Conservation (phyloP, 2,113 vertebrate species). For the Rhagologus leucostigma region DNA sequence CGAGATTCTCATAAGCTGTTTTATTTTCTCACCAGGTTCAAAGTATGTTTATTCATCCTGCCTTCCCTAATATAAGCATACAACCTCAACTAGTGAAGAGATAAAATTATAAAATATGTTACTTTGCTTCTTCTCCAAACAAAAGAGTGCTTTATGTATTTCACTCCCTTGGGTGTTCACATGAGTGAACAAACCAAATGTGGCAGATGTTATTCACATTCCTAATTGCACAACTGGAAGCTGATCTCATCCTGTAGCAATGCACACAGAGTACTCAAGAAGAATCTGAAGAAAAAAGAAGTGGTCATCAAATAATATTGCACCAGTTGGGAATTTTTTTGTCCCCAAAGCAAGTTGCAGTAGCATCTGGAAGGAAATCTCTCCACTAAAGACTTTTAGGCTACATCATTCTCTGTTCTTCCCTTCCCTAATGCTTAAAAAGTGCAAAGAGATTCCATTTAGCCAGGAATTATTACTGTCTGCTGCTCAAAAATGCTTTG, state of each 20-base stretch:
- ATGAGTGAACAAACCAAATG: conserved; percentile 43
- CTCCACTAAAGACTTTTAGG: neutral
- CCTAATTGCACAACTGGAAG: conserved; percentile 54
- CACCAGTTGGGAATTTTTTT: neutral
- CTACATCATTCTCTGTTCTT: neutral
- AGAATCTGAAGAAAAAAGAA: neutral
- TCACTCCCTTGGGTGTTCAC: neutral
- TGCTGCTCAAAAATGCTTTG: neutral
- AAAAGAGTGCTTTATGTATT: neutral
- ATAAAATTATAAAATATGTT: neutral
- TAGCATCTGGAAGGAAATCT: conserved; percentile 26
- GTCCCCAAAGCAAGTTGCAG: neutral
- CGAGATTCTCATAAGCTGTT: neutral
- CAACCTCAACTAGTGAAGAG: neutral
- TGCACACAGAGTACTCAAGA: neutral
- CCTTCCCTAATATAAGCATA: neutral
- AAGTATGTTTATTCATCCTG: neutral
- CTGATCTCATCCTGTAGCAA: conserved; percentile 39
- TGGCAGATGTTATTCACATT: conserved; percentile 58
- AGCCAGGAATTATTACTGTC: conserved; percentile 35
- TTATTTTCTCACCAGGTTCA: neutral
- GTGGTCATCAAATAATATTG: neutral
- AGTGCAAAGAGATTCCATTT: conserved; percentile 26
- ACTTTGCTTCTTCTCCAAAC: neutral
- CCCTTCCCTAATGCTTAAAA: conserved; percentile 14